Conservation (phyloP, 23 tunicate genomes). For the Halocynthia aurantium region DNA sequence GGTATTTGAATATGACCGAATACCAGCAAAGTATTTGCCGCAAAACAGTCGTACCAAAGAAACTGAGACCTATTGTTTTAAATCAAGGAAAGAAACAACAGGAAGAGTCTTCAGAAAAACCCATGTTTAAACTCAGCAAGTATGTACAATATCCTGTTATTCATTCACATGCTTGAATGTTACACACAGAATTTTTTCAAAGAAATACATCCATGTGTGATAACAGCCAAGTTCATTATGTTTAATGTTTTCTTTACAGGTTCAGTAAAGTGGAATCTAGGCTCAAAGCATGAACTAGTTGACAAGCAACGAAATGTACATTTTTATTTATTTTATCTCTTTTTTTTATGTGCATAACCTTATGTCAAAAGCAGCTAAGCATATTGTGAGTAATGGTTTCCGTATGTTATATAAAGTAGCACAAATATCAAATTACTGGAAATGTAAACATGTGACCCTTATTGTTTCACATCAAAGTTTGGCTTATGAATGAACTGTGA, state of each 20-base stretch:
- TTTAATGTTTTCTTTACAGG: constrained; percentile 8
- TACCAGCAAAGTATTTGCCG: constrained; percentile 56
- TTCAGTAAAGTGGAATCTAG: constrained; percentile 20
- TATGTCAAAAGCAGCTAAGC: not conserved
- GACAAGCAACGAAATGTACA: not conserved
- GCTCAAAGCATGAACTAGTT: not conserved
- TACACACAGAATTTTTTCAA: too few relatives aligned
- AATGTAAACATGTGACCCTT: too few relatives aligned
- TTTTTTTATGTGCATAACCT: not conserved
- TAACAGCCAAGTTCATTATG: not conserved
- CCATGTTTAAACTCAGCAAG: constrained; percentile 66
- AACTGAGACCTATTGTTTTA: constrained; percentile 26
- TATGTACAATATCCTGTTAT: constrained; percentile 8
- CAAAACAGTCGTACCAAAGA: constrained; percentile 19
- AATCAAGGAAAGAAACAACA: constrained; percentile 1
- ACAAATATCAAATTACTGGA: too few relatives aligned
- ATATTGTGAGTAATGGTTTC: too few relatives aligned
- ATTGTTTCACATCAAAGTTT: too few relatives aligned
- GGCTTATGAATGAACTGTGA: too few relatives aligned
- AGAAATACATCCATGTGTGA: not conserved
- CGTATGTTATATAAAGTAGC: too few relatives aligned
- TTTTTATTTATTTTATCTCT: not conserved
- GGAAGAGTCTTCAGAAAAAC: constrained; percentile 6
- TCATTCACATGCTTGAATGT: too few relatives aligned
- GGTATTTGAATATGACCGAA: constrained; percentile 46